Conservation (phyloP, 2,113 vertebrate species). For the Hymenochirus boettgeri region DNA sequence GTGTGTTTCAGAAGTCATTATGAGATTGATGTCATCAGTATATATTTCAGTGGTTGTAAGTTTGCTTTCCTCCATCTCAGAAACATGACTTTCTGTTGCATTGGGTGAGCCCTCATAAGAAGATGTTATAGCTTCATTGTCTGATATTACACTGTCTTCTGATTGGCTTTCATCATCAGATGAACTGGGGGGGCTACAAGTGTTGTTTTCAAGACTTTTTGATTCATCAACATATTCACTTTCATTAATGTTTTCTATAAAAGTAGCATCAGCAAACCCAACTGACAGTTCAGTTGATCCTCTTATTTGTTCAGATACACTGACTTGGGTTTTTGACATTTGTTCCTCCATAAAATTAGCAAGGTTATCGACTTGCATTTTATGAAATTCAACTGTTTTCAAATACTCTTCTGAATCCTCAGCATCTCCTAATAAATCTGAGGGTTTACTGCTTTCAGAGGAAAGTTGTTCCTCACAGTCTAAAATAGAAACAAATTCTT, state of each 20-base stretch:
- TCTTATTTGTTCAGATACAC: not conserved
- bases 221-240: not conserved
- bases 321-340: not conserved
- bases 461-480: constrained; percentile 41
- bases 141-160: constrained; percentile 4
- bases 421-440: constrained; percentile 17
- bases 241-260: not conserved
- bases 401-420: constrained; percentile 34
- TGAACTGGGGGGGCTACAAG: too few relatives aligned
- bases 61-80: not conserved
- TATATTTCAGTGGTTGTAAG: not conserved
- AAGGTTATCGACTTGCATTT: not conserved
- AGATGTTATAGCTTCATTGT: constrained; percentile 10
- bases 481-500: not conserved
- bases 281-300: not conserved
- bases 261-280: not conserved
- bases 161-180: not conserved
- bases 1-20: not conserved
- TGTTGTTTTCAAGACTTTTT: not conserved
- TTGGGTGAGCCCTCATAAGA: constrained; percentile 25
- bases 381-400: constrained; percentile 30
- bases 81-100: not conserved
- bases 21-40: not conserved
- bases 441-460: constrained; percentile 45
- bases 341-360: not conserved